phyloP scores from a whole-genome alignment of 1,140 invertebrate species.

The Trachymyrmex septentrionalis region DNA sequence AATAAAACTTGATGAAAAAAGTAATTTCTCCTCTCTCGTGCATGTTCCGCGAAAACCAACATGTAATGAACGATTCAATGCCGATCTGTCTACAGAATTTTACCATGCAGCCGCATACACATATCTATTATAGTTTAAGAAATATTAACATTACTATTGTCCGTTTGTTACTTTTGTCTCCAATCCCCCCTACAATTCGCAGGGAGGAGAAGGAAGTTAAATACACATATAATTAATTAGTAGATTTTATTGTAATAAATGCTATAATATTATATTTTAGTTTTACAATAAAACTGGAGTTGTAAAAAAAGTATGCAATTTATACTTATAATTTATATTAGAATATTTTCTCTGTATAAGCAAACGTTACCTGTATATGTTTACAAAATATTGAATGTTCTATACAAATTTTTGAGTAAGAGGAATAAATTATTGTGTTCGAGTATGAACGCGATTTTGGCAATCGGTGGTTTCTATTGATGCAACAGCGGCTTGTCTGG shows the following conservation, averaged over 20 bases:
- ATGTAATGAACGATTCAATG: too few species aligned
- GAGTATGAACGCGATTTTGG: constrained; percentile 13
- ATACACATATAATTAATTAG: not conserved
- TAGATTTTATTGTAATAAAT: not conserved
- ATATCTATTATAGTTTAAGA: too few species aligned
- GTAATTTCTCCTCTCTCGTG: too few species aligned
- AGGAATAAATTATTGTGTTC: constrained; percentile 37
- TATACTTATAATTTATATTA: not conserved
- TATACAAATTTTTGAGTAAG: constrained; percentile 8
- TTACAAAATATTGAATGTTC: constrained; percentile 4
- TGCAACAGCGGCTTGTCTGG: constrained; percentile 17
- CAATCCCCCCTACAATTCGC: too few species aligned
- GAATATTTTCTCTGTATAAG: not conserved
- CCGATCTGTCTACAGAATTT: too few species aligned
- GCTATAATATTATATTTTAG: not conserved
- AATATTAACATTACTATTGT: too few species aligned
- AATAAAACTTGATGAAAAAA: too few species aligned
- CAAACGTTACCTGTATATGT: not conserved
- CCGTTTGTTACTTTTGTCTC: too few species aligned
- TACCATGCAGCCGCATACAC: too few species aligned
- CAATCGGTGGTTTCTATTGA: not conserved
- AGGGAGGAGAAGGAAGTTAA: not conserved
- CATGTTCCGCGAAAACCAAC: too few species aligned
- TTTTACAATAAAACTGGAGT: not conserved
- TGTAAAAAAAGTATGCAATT: not conserved